Conservation (phyloP, 2,888 invertebrate species). For the Drosophila anomalipes region DNA sequence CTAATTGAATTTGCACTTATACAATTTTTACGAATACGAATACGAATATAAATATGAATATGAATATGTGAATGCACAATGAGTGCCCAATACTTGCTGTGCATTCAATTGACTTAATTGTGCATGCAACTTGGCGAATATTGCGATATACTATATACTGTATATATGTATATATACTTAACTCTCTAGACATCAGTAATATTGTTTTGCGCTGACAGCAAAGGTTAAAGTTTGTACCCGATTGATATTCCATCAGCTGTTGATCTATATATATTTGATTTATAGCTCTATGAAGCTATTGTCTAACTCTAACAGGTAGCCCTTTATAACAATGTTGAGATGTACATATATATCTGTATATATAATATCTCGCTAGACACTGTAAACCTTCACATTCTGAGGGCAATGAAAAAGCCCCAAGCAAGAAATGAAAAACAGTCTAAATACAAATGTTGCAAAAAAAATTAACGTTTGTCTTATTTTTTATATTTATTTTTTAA, state of each 20-base stretch:
- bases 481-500: background rate
- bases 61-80: conserved; percentile 26
- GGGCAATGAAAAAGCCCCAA: background rate
- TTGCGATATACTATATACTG: conserved; percentile 18
- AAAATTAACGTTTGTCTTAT: background rate
- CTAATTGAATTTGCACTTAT: conserved; percentile 57
- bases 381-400: background rate
- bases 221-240: conserved; percentile 9
- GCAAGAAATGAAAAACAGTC: background rate
- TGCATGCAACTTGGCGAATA: conserved; percentile 41
- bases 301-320: conserved; percentile 11
- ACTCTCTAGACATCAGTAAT: conserved; percentile 18
- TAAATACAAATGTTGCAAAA: background rate
- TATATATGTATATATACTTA: background rate
- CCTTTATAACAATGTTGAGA: background rate
- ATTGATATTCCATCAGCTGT: background rate
- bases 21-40: conserved; percentile 42
- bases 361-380: background rate
- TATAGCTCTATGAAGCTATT: conserved; percentile 1
- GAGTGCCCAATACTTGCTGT: conserved; percentile 27
- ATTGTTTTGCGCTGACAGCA: conserved; percentile 26
- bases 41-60: conserved; percentile 29
- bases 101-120: conserved; percentile 49
- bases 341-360: background rate
- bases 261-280: conserved; percentile 9